Conservation (phyloP, 1,140 invertebrate species). For the Achatina immaculata region DNA sequence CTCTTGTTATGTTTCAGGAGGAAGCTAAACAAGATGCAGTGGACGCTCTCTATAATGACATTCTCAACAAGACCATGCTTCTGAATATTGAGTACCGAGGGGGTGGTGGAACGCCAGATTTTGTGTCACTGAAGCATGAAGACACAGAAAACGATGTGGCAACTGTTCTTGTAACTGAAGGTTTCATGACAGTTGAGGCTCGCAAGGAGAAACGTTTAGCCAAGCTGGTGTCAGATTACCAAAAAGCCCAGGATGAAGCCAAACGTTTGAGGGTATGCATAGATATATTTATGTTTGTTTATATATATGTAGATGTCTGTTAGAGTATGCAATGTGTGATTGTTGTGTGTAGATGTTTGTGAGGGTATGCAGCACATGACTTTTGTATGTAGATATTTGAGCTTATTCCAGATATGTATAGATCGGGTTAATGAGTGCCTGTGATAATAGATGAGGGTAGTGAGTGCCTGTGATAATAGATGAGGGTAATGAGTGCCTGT, state of each 20-base stretch:
- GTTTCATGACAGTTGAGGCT: constrained; percentile 85
- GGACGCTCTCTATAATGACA: constrained; percentile 71
- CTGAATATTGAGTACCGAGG: constrained; percentile 75
- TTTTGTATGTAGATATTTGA: too few species aligned
- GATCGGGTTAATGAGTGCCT: too few species aligned
- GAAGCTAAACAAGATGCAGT: constrained; percentile 85
- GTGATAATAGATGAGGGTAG: too few species aligned
- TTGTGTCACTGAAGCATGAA: constrained; percentile 79
- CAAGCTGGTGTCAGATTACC: constrained; percentile 86
- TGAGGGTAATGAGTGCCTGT: too few species aligned
- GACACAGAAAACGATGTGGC: constrained; percentile 82
- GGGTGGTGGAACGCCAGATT: constrained; percentile 75
- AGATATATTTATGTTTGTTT: too few species aligned
- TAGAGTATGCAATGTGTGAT: too few species aligned
- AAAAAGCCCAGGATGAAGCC: constrained; percentile 86
- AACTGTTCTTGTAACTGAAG: constrained; percentile 87
- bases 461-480: too few species aligned
- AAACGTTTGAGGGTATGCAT: constrained; percentile 78
- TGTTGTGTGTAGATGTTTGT: too few species aligned
- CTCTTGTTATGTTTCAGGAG: constrained; percentile 74
- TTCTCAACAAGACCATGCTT: constrained; percentile 68
- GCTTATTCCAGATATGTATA: too few species aligned
- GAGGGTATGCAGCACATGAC: too few species aligned
- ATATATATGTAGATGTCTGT: too few species aligned
- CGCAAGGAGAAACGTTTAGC: constrained; percentile 85